These are phyloP conservation scores for Psophia crepitans DNA, from an alignment of 2,113 vertebrate species.

Conservation along the genomic window DNA sequence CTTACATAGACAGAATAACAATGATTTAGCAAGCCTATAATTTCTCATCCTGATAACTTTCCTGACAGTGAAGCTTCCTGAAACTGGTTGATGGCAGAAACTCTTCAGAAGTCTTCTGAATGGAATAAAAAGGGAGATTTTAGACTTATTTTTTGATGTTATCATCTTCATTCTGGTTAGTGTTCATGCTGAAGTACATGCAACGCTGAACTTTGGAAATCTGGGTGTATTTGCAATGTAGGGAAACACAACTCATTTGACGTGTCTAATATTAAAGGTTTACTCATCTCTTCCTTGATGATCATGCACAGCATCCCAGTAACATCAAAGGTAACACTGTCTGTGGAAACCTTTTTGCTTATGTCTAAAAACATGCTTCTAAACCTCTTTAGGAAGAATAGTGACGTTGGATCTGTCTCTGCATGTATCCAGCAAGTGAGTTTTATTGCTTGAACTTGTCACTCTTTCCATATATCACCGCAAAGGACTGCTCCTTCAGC, in stretches of 20 bases:
- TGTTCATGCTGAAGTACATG: not conserved
- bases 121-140: not conserved
- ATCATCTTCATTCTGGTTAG: not conserved
- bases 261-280: accelerated
- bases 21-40: not conserved
- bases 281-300: not conserved
- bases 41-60: not conserved
- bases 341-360: not conserved
- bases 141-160: not conserved
- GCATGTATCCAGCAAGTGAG: not conserved
- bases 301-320: not conserved
- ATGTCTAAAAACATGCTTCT: not conserved
- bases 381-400: not conserved
- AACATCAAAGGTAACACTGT: not conserved
- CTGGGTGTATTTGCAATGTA: not conserved
- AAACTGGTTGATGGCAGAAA: not conserved
- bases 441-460: not conserved
- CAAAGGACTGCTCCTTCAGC: not conserved
- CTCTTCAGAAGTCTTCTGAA: not conserved
- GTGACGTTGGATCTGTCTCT: not conserved
- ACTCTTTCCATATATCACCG: not conserved
- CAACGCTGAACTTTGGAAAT: not conserved
- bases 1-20: not conserved
- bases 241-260: not conserved
- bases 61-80: not conserved